phyloP scores from a whole-genome alignment of 2,797 vertebrate genomes.

The Anisognathus igniventris region DNA sequence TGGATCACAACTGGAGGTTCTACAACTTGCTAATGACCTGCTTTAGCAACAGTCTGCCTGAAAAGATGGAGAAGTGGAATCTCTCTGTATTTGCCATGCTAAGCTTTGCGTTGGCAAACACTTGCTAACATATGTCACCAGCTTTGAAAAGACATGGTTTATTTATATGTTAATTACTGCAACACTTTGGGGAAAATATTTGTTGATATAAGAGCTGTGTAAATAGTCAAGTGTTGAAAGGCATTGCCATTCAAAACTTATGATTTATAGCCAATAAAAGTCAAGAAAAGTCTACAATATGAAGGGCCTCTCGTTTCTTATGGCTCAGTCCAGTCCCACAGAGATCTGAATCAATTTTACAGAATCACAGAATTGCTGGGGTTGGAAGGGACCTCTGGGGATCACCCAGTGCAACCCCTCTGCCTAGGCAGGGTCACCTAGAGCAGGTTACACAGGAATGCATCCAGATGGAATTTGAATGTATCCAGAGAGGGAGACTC shows the following conservation, averaged over 20 bases:
- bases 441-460: neutral
- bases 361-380: neutral
- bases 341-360: neutral
- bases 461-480: neutral
- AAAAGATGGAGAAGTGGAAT: slow-evolving; percentile 2
- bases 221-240: slow-evolving; percentile 41
- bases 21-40: slow-evolving; percentile 2
- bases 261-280: neutral
- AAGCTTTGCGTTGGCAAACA: slow-evolving; percentile 43
- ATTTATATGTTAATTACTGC: slow-evolving; percentile 62
- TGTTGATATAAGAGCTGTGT: slow-evolving; percentile 38
- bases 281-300: neutral
- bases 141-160: slow-evolving; percentile 49
- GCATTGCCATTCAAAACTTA: neutral
- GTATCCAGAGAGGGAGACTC: neutral
- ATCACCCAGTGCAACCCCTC: neutral
- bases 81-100: neutral
- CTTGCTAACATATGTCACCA: slow-evolving; percentile 49
- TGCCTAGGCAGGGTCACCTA: neutral
- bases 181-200: slow-evolving; percentile 47
- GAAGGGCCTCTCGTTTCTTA: neutral
- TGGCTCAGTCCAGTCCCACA: neutral
- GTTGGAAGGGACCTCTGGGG: neutral
- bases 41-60: neutral
- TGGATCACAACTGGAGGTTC: neutral